Percentiles rank a stretch among this genome's conserved stretches.
These are phyloP conservation scores for Stenurella melanura DNA, from an alignment of 2,888 invertebrate species.

Conservation along the genomic window DNA sequence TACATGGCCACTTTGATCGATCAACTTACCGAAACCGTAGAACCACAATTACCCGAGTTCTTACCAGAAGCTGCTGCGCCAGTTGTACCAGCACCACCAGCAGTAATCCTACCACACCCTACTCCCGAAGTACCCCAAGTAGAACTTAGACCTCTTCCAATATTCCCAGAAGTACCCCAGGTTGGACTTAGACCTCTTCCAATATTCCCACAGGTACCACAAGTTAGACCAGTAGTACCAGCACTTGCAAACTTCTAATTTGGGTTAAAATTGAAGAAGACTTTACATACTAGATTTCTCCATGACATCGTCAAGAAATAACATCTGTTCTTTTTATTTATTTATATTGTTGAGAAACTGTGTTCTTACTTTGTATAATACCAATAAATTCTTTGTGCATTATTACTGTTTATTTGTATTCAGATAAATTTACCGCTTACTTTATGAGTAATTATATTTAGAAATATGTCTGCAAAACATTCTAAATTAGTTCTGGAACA, in stretches of 20 bases:
- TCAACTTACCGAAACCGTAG: slow-evolving; percentile 11
- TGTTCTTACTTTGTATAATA: neutral
- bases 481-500: too few relatives aligned
- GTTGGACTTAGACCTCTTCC: neutral
- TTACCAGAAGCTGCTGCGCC: neutral
- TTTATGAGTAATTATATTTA: too few relatives aligned
- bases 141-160: neutral
- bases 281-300: neutral
- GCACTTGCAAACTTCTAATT: neutral
- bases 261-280: neutral
- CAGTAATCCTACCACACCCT: neutral
- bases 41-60: neutral
- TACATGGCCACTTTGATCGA: slow-evolving; percentile 37
- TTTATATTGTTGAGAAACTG: neutral
- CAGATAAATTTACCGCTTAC: too few relatives aligned
- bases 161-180: neutral
- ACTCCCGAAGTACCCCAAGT: neutral
- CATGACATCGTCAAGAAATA: neutral
- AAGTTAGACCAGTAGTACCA: neutral
- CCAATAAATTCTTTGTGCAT: neutral
- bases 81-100: neutral
- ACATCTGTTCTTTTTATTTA: neutral
- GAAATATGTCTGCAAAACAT: too few relatives aligned
- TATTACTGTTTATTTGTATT: neutral
- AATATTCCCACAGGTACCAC: neutral